phyloP scores from a whole-genome alignment of 2,797 vertebrate genomes.

The Staurois parvus region DNA sequence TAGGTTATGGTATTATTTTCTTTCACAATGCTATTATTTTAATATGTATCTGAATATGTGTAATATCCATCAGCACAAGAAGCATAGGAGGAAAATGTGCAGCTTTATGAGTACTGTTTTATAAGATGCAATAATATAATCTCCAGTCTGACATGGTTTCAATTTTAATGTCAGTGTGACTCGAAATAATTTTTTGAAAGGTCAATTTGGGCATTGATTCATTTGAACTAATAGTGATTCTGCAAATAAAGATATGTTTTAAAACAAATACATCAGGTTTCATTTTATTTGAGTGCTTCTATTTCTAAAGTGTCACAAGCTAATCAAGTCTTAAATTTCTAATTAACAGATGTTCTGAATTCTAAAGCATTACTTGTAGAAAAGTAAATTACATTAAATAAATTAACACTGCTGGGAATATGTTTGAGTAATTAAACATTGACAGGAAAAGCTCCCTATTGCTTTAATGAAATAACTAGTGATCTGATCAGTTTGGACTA shows the following conservation, averaged over 20 bases:
- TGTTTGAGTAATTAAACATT: conserved; percentile 17
- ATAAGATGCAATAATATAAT: background rate
- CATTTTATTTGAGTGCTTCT: background rate
- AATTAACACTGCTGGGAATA: conserved; percentile 15
- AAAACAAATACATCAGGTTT: background rate
- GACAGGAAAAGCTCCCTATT: background rate
- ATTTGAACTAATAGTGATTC: background rate
- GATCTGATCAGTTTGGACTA: conserved; percentile 24
- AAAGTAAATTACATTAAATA: conserved; percentile 13
- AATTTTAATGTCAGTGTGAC: background rate
- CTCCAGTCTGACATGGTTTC: background rate
- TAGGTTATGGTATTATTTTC: too few species aligned
- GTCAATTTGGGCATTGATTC: background rate
- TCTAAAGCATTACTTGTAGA: background rate
- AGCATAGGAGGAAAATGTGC: too few species aligned
- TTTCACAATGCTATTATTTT: too few species aligned
- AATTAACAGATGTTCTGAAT: conserved; percentile 5
- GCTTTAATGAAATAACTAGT: conserved; percentile 29
- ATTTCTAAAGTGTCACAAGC: background rate
- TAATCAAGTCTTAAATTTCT: background rate
- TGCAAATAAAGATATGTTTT: background rate
- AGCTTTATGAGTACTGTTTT: background rate
- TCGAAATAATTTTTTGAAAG: background rate
- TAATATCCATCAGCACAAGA: too few species aligned
- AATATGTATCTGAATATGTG: too few species aligned